Evolutionary conservation across 2,113 vertebrate genomes (phyloP), one percentile per base, ranked within the genome.

Genomic region (Canis aureus): DNA sequence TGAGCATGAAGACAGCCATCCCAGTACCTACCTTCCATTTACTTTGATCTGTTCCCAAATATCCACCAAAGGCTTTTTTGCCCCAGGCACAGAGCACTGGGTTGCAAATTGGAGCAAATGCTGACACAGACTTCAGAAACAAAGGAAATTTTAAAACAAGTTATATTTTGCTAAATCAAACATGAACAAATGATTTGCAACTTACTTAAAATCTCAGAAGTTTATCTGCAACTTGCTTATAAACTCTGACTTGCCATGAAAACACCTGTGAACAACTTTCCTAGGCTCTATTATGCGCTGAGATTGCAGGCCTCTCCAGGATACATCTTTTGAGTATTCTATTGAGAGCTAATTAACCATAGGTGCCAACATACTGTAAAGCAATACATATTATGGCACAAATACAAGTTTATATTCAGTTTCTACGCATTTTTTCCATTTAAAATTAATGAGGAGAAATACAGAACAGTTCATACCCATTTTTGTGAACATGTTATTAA

Each of bases 41-140:
- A 93, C 98, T 98, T 91, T 99, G 92, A 93, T 99, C 99, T 35
- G 99, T 69, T 91, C 99, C 99, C 95, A 99, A 99, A 97, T 99
- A 99, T 55, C 99, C 99, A 1, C 98, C 92, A 51, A 99, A 99
- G 66, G 99, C 99, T 92, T 99, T 99, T 98, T 99, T 99, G 29
- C 99, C 99, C 99, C 99, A 99, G 55, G 99, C 99, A 94, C 99
- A 99, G 98, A 99, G 99, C 67, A 99, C 71, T 0, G 99, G 99
- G 98, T 99, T 99, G 98, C 99, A 99, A 99, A 99, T 99, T 87
- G 99, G 99, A 91, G 99, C 99, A 96, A 99, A 99, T 1, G 99
- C 99, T 0, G 99, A 99, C 16, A 99, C 99, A 0, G 99, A 99
- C 99, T 97, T 91, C 8, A 91, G 78, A 96, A 98, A 98, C 57